These are phyloP conservation scores for Pseudorasbora parva DNA, from an alignment of 2,113 vertebrate species.

Conservation along the genomic window DNA sequence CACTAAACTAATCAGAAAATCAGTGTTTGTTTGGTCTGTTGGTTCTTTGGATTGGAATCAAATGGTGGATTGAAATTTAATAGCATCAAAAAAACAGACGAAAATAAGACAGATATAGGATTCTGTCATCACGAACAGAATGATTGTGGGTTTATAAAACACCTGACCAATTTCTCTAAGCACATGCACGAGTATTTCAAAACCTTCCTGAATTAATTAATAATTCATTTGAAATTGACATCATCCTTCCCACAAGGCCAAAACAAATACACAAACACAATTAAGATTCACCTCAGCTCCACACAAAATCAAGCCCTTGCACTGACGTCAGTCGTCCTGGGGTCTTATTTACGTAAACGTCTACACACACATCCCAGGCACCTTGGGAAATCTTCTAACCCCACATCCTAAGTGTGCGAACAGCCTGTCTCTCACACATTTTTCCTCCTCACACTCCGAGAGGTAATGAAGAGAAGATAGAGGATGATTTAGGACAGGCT, in stretches of 20 bases:
- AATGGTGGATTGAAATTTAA: not conserved
- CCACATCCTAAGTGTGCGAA: conserved; percentile 35
- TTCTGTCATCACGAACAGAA: conserved; percentile 22
- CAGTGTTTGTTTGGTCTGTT: not conserved
- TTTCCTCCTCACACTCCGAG: not conserved
- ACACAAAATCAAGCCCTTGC: not conserved
- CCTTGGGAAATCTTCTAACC: conserved; percentile 40
- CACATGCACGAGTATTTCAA: not conserved
- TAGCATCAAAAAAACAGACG: not conserved
- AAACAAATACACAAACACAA: not conserved
- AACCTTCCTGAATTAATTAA: not conserved
- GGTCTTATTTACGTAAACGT: conserved; percentile 13
- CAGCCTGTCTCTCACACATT: conserved; percentile 20
- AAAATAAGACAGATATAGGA: not conserved
- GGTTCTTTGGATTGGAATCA: not conserved
- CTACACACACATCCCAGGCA: conserved; percentile 22
- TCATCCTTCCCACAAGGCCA: conserved; percentile 8
- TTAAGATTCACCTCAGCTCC: conserved; percentile 13
- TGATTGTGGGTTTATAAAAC: not conserved
- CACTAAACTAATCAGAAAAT: not conserved
- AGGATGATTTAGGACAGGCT: not conserved
- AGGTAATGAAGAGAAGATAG: conserved; percentile 34
- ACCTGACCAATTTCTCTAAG: not conserved
- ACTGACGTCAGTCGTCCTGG: conserved; percentile 43
- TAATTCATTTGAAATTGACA: not conserved